Conservation (phyloP, 2,797 vertebrate genomes). For the Enteromius fasciolatus region DNA sequence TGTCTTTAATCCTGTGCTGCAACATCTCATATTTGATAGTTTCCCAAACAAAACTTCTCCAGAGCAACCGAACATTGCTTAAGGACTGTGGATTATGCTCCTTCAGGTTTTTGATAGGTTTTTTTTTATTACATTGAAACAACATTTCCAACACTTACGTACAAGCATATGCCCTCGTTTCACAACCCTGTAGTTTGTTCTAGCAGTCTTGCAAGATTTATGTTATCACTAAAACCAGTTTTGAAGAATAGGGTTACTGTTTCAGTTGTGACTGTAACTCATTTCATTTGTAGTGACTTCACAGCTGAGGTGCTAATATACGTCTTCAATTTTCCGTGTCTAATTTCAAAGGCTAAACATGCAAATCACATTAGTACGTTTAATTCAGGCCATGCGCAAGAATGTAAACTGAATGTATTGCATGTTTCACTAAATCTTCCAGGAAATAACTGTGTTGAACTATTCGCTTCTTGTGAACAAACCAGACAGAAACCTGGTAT, state of each 20-base stretch:
- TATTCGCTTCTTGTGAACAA: neutral
- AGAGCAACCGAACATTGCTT: neutral
- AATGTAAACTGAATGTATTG: neutral
- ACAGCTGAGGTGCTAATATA: neutral
- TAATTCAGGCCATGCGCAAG: neutral
- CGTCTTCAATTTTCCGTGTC: neutral
- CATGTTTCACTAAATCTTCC: neutral
- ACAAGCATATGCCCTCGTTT: neutral
- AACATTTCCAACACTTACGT: neutral
- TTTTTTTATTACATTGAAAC: neutral
- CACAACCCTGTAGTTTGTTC: neutral
- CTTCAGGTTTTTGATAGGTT: neutral
- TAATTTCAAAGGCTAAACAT: constrained; percentile 1
- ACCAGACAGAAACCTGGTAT: neutral
- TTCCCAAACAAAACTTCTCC: neutral
- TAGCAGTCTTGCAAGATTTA: neutral
- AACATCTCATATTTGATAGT: neutral
- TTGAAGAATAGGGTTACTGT: constrained; percentile 9
- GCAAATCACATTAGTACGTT: neutral
- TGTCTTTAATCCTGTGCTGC: neutral
- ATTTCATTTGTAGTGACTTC: neutral
- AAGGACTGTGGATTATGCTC: neutral
- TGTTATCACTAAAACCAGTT: constrained; percentile 11
- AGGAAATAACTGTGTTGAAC: neutral
- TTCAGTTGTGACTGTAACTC: neutral